Base-by-base conservation (phyloP, 2,888 invertebrate genomes). In the Tetanocera ferruginea region DNA sequence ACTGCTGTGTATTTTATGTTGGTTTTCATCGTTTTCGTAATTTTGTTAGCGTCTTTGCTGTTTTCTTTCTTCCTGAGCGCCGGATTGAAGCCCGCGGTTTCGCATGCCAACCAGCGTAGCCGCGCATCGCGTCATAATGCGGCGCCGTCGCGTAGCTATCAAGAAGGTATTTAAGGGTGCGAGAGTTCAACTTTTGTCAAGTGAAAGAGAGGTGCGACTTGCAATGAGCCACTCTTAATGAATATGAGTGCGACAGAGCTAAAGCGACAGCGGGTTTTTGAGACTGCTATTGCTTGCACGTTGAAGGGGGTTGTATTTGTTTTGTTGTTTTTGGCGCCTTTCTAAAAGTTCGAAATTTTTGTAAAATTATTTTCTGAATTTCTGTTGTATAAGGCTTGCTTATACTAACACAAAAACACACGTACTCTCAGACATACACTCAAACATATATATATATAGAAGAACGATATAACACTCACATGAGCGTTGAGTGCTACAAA, bases 41-140 rank as follows among this genome's bases (percentile, higher is more conserved):
- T 31, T 55, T 75, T 75, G 57, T 72, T 28, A 34, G 17, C 57
- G 31, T 11, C 34, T 55, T 52, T n/a, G 11, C n/a, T 62, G 19
- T 37, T 5, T 52, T 64, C 3, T 17, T 1, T 60, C 80, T 82
- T 82, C 43, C 87, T 87, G 87, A 37, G 83, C 84, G 83, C 87
- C 87, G 86, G 84, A 84, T 83, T 81, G 80, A 84, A 83, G 86
- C 87, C 88, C 87, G 87, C 87, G 84, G 86, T 86, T 87, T 88
- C 82, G 81, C 81, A 83, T 83, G 81, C 80, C 82, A 82, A 79
- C 77, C 81, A 79, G 80, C 78, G 69, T 64, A 76, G 60, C 66
- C 19, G 51, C 51, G 69, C 69, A 62, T 72, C 66, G 62, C 52
- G n/a, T 23, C 23, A n/a, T 34, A 25, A 49, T 49, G 69, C 25